Conservation (phyloP, 2,797 vertebrate species). For the Poecilia picta region DNA sequence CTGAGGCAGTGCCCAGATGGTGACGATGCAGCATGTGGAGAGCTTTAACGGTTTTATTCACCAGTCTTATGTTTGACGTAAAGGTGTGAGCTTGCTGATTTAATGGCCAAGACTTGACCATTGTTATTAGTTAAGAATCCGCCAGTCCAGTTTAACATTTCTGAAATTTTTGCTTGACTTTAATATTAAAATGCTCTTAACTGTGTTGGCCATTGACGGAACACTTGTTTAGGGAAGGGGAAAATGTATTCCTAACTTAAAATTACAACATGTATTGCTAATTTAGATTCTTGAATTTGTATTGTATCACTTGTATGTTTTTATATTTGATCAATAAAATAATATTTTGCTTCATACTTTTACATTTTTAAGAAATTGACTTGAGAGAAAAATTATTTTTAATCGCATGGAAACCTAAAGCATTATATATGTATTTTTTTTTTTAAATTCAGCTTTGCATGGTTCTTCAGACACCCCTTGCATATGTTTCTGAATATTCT, state of each 20-base stretch:
- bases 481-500: neutral
- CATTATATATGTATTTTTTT: neutral
- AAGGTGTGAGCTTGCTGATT: neutral
- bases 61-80: neutral
- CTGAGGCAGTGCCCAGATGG: slow-evolving; percentile 27
- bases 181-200: neutral
- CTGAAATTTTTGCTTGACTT: neutral
- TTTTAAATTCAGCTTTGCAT: neutral
- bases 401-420: neutral
- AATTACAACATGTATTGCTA: neutral
- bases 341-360: neutral
- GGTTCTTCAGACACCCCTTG: neutral
- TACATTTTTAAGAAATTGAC: neutral
- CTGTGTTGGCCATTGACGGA: neutral
- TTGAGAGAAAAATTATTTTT: neutral
- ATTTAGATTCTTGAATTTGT: slow-evolving; percentile 1
- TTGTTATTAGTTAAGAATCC: slow-evolving; percentile 4
- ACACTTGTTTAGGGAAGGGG: neutral
- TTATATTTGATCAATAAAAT: slow-evolving; percentile 2
- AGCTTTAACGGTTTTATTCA: slow-evolving; percentile 33
- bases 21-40: slow-evolving; percentile 11
- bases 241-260: neutral
- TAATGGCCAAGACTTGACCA: slow-evolving; percentile 3
- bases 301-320: neutral
- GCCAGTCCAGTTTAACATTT: neutral